Evolutionary conservation across 2,888 invertebrate species (phyloP).

Genomic region (Tupiocoris notatus): DNA sequence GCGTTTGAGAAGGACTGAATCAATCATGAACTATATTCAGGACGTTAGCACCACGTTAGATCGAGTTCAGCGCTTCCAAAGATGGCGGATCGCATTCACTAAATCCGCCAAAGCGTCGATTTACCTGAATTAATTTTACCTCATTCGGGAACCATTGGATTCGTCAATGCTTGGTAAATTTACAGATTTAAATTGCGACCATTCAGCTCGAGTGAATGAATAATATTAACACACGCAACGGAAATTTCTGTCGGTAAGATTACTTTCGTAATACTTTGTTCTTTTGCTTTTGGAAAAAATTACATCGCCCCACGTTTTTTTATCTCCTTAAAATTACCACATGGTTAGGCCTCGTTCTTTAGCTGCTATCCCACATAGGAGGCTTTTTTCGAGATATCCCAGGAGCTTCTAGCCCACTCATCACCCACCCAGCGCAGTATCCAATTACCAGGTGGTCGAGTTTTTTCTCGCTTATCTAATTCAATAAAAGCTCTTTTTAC

Average conservation of each 20-base stretch:
- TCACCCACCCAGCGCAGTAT: background rate
- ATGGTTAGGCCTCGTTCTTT: background rate
- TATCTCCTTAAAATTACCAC: background rate
- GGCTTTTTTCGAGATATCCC: background rate
- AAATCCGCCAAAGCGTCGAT: background rate
- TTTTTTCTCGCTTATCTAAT: background rate
- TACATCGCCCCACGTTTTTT: no score
- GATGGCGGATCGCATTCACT: background rate
- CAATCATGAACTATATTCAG: slow-evolving; percentile 25
- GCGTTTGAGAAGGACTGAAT: slow-evolving; percentile 15
- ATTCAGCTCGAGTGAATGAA: no score
- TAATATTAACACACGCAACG: no score
- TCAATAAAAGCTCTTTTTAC: background rate
- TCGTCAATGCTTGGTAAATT: no score
- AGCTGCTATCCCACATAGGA: background rate
- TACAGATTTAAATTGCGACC: no score
- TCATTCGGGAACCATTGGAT: background rate
- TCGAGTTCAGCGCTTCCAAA: background rate
- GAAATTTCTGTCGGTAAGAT: no score
- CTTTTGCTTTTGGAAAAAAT: no score
- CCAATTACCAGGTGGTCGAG: background rate
- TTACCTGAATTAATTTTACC: background rate
- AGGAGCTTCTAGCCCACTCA: background rate
- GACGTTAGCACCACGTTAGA: background rate
- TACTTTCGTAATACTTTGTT: no score